phyloP scores from a whole-genome alignment of 2,888 invertebrate genomes.

The Bimastos eiseni region DNA sequence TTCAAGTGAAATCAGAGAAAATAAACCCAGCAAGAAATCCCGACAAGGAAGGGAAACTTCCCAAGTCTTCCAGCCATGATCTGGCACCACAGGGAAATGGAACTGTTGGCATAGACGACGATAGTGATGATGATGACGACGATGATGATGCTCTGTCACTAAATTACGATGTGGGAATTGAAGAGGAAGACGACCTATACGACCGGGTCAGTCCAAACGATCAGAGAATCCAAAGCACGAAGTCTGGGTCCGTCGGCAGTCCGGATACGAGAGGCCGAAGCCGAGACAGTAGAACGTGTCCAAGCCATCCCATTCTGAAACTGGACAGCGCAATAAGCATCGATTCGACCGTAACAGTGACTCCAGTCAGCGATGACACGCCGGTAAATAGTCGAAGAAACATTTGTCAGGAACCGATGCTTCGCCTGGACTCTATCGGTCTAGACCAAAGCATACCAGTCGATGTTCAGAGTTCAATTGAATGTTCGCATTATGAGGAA shows the following conservation, averaged over 20 bases:
- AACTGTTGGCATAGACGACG: background rate
- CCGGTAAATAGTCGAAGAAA: background rate
- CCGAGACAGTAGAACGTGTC: background rate
- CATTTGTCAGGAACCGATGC: background rate
- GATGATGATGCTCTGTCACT: conserved; percentile 34
- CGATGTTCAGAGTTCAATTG: conserved; percentile 31
- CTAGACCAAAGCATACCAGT: conserved; percentile 1
- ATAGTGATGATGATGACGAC: conserved; percentile 28
- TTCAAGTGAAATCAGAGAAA: background rate
- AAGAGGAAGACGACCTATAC: conserved; percentile 15
- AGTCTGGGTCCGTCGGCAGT: background rate
- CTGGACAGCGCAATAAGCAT: background rate
- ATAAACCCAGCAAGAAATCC: background rate
- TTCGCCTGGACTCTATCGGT: background rate
- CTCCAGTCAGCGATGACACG: background rate
- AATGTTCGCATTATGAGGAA: conserved; percentile 47
- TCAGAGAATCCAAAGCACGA: background rate
- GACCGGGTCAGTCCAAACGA: background rate
- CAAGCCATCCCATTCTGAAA: background rate
- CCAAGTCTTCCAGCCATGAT: background rate
- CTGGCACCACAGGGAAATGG: background rate
- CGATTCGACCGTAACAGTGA: conserved; percentile 1
- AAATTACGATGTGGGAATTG: conserved; percentile 34
- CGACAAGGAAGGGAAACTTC: background rate
- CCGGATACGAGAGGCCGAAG: background rate